A percentile compares a stretch with the other conserved stretches of the same genome.
Evolutionary conservation across 1,140 invertebrate species (phyloP).

Genomic region (Lordiphosa collinella): DNA sequence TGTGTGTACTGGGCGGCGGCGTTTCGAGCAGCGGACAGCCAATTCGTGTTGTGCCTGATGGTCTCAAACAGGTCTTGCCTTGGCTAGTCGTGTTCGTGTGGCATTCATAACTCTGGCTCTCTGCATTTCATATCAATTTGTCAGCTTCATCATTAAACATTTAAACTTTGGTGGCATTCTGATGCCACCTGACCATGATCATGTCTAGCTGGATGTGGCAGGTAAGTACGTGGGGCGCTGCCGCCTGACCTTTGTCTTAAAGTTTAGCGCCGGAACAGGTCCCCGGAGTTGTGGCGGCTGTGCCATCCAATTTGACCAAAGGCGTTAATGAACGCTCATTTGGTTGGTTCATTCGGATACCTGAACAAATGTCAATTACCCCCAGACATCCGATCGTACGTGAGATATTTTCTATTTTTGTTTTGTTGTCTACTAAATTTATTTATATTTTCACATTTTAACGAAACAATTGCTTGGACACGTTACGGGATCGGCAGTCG

Average conservation of each 20-base stretch:
- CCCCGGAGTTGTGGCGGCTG: neutral
- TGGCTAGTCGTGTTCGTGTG: slow-evolving; percentile 22
- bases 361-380: slow-evolving; percentile 30
- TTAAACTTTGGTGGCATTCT: slow-evolving; percentile 36
- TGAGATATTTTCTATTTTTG: neutral
- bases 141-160: slow-evolving; percentile 58
- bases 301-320: neutral
- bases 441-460: slow-evolving; percentile 54
- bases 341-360: no score
- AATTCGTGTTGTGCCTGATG: slow-evolving; percentile 34
- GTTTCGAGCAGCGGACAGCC: neutral
- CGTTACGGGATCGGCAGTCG: slow-evolving; percentile 10
- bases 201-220: slow-evolving; percentile 36
- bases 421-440: slow-evolving; percentile 7
- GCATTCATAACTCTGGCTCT: slow-evolving; percentile 53
- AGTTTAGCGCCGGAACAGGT: slow-evolving; percentile 22
- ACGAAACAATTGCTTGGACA: slow-evolving; percentile 24
- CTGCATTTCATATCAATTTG: slow-evolving; percentile 63
- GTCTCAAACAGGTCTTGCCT: no score
- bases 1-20: slow-evolving; percentile 21
- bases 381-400: neutral
- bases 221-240: no score
- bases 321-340: slow-evolving; percentile 1
- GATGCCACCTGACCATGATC: slow-evolving; percentile 62
- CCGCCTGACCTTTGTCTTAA: slow-evolving; percentile 36